phyloP scores from a whole-genome alignment of 2,113 vertebrate species.

The Indri indri region DNA sequence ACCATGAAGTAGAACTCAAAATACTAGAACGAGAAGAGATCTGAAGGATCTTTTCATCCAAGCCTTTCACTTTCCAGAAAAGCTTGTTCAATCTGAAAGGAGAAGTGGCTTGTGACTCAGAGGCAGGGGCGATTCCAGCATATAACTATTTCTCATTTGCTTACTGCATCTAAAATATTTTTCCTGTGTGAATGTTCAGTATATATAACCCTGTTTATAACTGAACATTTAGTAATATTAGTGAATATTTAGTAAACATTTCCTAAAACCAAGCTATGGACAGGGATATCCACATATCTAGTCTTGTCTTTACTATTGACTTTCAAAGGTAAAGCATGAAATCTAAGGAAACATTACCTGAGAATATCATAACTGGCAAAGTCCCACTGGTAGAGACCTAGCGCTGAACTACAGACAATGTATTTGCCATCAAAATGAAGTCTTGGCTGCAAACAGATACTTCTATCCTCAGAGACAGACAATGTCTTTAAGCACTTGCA shows the following conservation, averaged over 20 bases:
- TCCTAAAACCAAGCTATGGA: background rate
- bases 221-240: background rate
- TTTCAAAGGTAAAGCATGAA: background rate
- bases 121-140: background rate
- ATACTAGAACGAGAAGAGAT: background rate
- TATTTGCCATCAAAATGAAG: slow-evolving; percentile 97
- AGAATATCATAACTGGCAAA: slow-evolving; percentile 97
- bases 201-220: background rate
- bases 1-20: background rate
- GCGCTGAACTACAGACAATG: slow-evolving; percentile 97
- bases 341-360: slow-evolving; percentile 86
- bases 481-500: slow-evolving; percentile 97
- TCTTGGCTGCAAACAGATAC: slow-evolving; percentile 95
- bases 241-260: background rate
- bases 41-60: background rate
- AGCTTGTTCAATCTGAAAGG: background rate
- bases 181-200: background rate
- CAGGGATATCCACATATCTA: background rate
- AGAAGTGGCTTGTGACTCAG: background rate
- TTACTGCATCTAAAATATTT: background rate
- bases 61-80: background rate
- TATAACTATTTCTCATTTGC: background rate
- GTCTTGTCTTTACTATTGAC: background rate
- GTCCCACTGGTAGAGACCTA: slow-evolving; percentile 98
- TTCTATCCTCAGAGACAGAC: slow-evolving; percentile 95